A percentile compares a stretch with the other conserved stretches of the same genome.
These are phyloP conservation scores for Arbacia lixula DNA, from an alignment of 53 echinoderm and acorn worm species.

Conservation along the genomic window DNA sequence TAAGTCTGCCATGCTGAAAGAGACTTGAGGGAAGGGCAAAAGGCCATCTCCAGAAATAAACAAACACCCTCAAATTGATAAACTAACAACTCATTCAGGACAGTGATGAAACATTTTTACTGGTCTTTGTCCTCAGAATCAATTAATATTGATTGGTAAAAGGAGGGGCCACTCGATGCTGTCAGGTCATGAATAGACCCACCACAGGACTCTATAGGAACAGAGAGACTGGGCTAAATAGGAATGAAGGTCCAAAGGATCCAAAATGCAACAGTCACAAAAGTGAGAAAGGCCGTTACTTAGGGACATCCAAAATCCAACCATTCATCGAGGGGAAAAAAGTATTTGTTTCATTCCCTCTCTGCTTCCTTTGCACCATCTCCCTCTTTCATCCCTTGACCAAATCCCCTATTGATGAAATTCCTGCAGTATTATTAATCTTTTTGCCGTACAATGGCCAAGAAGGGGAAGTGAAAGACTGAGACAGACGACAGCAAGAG, in stretches of 20 bases:
- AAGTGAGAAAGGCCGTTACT: slow-evolving; percentile 31
- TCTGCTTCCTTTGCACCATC: not conserved
- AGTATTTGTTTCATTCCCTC: slow-evolving; percentile 12
- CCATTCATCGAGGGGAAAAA: slow-evolving; percentile 17
- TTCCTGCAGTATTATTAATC: no score
- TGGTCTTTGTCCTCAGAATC: not conserved
- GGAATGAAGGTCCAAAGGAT: not conserved
- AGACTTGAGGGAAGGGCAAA: no score
- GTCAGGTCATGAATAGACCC: slow-evolving; percentile 10
- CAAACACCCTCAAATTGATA: not conserved
- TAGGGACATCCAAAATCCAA: not conserved
- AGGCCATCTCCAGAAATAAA: not conserved
- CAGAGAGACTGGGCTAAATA: not conserved
- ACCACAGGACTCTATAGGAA: not conserved
- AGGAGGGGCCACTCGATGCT: not conserved
- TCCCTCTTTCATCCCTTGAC: no score
- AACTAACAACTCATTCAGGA: slow-evolving; percentile 24
- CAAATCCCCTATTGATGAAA: slow-evolving; percentile 34
- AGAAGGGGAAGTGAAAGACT: no score
- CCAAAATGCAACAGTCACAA: slow-evolving; percentile 19
- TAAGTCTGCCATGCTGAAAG: no score
- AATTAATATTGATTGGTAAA: slow-evolving; percentile 54
- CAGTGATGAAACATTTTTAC: slow-evolving; percentile 38
- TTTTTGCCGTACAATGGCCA: no score
- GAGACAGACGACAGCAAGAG: not conserved